phyloP scores from a whole-genome alignment of 2,888 invertebrate genomes.

The Leptinotarsa tumamoca region DNA sequence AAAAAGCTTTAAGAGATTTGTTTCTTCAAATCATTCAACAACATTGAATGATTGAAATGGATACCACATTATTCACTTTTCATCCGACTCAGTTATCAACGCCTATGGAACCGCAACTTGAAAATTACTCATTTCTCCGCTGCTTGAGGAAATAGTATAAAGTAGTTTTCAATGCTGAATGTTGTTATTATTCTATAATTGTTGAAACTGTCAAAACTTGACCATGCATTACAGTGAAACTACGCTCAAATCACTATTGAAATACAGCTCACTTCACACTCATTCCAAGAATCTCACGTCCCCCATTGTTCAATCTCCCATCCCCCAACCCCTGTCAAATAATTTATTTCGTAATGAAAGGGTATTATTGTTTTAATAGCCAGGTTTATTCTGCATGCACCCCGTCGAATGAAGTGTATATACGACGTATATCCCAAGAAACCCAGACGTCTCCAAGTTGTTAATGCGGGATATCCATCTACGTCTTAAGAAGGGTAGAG shows the following conservation, averaged over 20 bases:
- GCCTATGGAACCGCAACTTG: no score
- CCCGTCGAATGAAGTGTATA: slow-evolving; percentile 42
- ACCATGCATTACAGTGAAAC: no score
- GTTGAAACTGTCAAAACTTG: no score
- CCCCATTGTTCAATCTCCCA: neutral
- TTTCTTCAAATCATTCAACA: no score
- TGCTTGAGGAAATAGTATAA: no score
- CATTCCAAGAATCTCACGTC: neutral
- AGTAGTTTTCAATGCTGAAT: no score
- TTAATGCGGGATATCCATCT: slow-evolving; percentile 61
- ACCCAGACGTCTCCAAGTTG: slow-evolving; percentile 41
- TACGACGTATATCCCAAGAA: slow-evolving; percentile 36
- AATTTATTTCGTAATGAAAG: slow-evolving; percentile 41
- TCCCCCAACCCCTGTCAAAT: slow-evolving; percentile 24
- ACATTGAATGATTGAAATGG: no score
- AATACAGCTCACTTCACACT: neutral
- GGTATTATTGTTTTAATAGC: slow-evolving; percentile 46
- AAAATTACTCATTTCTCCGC: no score
- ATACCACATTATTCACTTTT: no score
- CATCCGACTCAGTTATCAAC: no score
- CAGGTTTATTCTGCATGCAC: slow-evolving; percentile 41
- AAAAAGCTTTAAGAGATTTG: no score
- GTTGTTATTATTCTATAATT: no score
- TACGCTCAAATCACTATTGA: neutral
- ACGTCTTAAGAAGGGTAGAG: slow-evolving; percentile 60